A percentile compares a stretch with the other conserved stretches of the same genome.
phyloP scores from a whole-genome alignment of 2,888 invertebrate genomes.

The Drosophila engyochracea region DNA sequence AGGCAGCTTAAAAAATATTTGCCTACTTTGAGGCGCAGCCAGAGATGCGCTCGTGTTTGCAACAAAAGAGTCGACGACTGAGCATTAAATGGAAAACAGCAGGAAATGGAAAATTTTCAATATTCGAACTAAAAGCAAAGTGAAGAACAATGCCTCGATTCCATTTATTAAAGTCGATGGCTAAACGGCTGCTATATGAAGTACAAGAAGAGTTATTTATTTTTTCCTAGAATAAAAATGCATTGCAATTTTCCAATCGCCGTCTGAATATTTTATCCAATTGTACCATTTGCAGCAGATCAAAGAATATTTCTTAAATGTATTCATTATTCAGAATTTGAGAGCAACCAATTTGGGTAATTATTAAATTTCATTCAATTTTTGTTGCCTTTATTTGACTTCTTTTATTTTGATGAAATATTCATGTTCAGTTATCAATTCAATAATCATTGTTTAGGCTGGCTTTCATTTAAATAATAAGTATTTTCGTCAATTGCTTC shows the following conservation, averaged over 20 bases:
- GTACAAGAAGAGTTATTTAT: background rate
- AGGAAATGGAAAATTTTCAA: background rate
- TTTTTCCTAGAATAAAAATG: no score
- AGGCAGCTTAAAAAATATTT: slow-evolving; percentile 19
- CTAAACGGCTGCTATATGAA: background rate
- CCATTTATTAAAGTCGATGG: background rate
- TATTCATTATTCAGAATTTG: background rate
- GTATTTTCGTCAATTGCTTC: background rate
- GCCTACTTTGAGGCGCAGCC: slow-evolving; percentile 33
- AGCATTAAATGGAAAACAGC: background rate
- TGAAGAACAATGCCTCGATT: background rate
- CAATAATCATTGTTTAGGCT: background rate
- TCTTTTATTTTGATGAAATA: no score
- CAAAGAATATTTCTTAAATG: background rate
- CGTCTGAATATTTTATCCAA: background rate
- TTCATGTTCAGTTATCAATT: background rate
- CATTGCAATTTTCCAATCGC: no score
- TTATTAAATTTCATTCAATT: background rate
- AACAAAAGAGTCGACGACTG: no score
- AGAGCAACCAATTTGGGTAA: background rate
- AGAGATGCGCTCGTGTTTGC: slow-evolving; percentile 31
- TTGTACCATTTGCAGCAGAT: background rate
- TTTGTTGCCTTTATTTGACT: background rate
- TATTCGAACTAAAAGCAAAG: background rate
- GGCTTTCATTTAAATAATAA: background rate